Conservation (phyloP, 2,797 vertebrate genomes). For the Gallirallus australis region DNA sequence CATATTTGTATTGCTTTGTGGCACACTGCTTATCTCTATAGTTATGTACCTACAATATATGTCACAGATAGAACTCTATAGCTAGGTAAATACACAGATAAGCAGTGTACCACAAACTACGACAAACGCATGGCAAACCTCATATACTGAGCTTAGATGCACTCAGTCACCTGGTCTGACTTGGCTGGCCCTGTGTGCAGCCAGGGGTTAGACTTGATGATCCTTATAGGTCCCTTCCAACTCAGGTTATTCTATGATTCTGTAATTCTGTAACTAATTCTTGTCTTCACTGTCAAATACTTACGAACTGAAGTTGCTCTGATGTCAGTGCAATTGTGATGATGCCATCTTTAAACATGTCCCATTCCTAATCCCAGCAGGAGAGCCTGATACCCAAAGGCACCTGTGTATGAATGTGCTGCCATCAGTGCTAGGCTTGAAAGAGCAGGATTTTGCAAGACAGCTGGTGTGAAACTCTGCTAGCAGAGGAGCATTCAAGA, state of each 20-base stretch:
- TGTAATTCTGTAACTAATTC: background rate
- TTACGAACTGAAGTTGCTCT: background rate
- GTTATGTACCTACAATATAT: fast-evolving
- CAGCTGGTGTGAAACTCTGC: background rate
- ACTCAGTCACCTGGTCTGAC: no score
- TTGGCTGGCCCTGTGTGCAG: no score
- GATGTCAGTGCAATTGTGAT: background rate
- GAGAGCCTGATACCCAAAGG: background rate
- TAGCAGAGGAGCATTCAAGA: background rate
- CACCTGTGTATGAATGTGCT: background rate
- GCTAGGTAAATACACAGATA: background rate
- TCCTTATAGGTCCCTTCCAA: no score
- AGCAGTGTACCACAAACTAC: background rate
- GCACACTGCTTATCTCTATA: background rate
- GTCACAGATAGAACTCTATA: background rate
- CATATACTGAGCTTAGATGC: background rate
- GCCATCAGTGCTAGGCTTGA: background rate
- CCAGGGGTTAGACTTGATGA: no score
- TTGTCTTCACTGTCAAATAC: background rate
- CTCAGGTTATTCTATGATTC: no score
- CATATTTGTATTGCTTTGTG: fast-evolving
- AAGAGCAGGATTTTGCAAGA: background rate
- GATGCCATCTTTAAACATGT: background rate
- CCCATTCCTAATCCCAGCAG: background rate
- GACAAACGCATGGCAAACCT: background rate